Evolutionary conservation across 2,797 vertebrate species (phyloP).

Genomic region (Amblyopsis hoosieri): DNA sequence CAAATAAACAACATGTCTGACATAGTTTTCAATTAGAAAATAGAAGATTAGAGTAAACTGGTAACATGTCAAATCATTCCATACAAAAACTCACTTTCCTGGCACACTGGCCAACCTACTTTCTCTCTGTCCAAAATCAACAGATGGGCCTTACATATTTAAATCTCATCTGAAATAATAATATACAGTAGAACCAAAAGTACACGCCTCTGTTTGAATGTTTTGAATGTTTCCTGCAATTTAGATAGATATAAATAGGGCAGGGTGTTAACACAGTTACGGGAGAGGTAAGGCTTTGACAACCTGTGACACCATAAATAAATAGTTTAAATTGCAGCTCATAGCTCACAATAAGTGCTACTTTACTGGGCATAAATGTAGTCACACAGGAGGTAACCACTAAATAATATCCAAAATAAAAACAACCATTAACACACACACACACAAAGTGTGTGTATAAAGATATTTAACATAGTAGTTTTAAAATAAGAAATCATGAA

Average conservation of each 20-base stretch:
- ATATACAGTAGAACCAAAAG: slow-evolving; percentile 3
- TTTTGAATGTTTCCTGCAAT: neutral
- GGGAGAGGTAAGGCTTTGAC: slow-evolving; percentile 3
- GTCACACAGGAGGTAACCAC: too few species aligned
- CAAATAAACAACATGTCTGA: slow-evolving; percentile 65
- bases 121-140: slow-evolving; percentile 55
- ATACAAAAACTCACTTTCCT: slow-evolving; percentile 56
- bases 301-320: neutral
- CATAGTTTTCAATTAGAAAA: slow-evolving; percentile 58
- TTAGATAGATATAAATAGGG: slow-evolving; percentile 18
- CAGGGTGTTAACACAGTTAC: neutral
- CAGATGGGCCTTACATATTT: slow-evolving; percentile 39
- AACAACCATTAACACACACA: too few species aligned
- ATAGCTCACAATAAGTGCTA: too few species aligned
- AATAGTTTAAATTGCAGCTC: neutral
- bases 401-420: too few species aligned
- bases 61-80: slow-evolving; percentile 52
- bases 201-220: neutral
- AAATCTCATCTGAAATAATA: slow-evolving; percentile 28
- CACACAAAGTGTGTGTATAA: too few species aligned
- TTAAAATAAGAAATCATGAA: too few species aligned
- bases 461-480: too few species aligned
- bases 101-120: slow-evolving; percentile 57
- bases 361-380: too few species aligned
- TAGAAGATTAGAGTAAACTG: slow-evolving; percentile 42